phyloP scores from a whole-genome alignment of 2,888 invertebrate genomes.

The Achlya flavicornis region DNA sequence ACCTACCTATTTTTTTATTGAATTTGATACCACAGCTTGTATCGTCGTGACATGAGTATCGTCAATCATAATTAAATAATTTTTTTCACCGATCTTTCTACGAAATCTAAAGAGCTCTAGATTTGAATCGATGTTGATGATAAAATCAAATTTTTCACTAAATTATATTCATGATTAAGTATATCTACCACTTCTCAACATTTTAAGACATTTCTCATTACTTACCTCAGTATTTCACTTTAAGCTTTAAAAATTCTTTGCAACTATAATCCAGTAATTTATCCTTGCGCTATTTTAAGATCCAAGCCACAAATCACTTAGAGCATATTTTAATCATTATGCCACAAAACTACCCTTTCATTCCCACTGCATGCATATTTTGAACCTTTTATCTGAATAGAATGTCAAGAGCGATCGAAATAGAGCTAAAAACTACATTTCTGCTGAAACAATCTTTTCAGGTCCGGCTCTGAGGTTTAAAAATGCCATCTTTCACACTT shows the following conservation, averaged over 20 bases:
- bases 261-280: neutral
- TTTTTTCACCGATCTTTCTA: too few species aligned
- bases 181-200: too few species aligned
- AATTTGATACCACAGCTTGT: too few species aligned
- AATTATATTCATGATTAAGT: neutral
- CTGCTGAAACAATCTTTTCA: slow-evolving; percentile 33
- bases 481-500: slow-evolving; percentile 23
- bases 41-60: too few species aligned
- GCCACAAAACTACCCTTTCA: neutral
- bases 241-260: neutral
- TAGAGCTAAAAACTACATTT: slow-evolving; percentile 29
- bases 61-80: too few species aligned
- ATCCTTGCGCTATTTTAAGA: neutral
- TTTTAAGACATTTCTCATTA: neutral
- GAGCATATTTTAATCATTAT: neutral
- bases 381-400: slow-evolving; percentile 11
- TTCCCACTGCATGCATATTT: neutral
- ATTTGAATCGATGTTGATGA: too few species aligned
- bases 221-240: neutral
- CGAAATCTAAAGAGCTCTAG: too few species aligned
- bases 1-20: too few species aligned
- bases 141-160: neutral
- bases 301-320: neutral
- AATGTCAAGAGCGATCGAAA: slow-evolving; percentile 15
- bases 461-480: slow-evolving; percentile 21